Conservation (phyloP, 1,140 invertebrate species). For the Hermetia illucens region DNA sequence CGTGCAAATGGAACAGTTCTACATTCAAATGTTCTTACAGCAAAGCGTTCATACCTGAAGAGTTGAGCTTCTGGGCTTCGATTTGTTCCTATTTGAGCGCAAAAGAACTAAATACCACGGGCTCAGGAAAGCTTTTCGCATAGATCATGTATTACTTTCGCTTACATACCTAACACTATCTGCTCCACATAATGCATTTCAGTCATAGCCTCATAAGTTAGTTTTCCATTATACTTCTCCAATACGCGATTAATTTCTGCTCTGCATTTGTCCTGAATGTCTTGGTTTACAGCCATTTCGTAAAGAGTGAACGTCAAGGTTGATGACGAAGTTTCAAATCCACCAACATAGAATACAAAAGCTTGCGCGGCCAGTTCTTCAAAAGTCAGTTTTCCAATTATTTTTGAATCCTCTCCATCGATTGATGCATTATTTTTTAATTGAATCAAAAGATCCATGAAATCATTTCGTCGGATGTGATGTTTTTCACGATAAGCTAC, state of each 20-base stretch:
- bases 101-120: too few relatives aligned
- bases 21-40: too few relatives aligned
- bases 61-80: too few relatives aligned
- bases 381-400: slow-evolving; percentile 1
- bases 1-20: too few relatives aligned
- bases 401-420: too few relatives aligned
- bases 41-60: too few relatives aligned
- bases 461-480: slow-evolving; percentile 27
- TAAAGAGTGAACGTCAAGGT: slow-evolving; percentile 31
- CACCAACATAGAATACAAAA: slow-evolving; percentile 14
- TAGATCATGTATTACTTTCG: too few relatives aligned
- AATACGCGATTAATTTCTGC: too few relatives aligned
- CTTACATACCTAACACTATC: too few relatives aligned
- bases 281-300: slow-evolving; percentile 35
- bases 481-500: slow-evolving; percentile 31
- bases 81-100: too few relatives aligned
- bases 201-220: slow-evolving; percentile 33
- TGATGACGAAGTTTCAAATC: slow-evolving; percentile 24
- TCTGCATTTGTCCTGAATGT: slow-evolving; percentile 30
- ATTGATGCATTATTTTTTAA: not conserved
- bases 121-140: too few relatives aligned
- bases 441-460: slow-evolving; percentile 1
- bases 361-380: slow-evolving; percentile 1
- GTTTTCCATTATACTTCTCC: slow-evolving; percentile 19
- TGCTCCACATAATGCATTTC: too few relatives aligned